phyloP scores from a whole-genome alignment of 1,140 invertebrate genomes.

The Drosophila sturtevanti region DNA sequence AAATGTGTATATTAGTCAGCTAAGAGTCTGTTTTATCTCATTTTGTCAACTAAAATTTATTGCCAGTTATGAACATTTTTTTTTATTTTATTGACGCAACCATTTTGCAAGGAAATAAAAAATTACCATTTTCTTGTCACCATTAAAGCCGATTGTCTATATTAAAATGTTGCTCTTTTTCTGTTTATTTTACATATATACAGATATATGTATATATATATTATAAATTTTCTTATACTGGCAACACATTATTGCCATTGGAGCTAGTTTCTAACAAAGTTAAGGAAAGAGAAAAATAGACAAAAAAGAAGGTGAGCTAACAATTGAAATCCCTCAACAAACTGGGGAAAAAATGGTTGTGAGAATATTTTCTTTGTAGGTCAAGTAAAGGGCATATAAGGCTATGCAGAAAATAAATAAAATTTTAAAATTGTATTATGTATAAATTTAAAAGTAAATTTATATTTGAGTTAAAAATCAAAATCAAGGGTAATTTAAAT shows the following conservation, averaged over 20 bases:
- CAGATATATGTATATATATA: too few species aligned
- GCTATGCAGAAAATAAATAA: too few species aligned
- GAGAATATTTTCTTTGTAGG: not conserved
- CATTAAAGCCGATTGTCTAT: constrained; percentile 31
- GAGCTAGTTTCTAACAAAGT: constrained; percentile 48
- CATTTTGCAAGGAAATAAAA: constrained; percentile 29
- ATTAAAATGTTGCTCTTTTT: constrained; percentile 54
- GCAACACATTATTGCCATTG: constrained; percentile 44
- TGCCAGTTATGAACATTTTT: constrained; percentile 8
- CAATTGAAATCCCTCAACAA: constrained; percentile 46
- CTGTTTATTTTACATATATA: constrained; percentile 61
- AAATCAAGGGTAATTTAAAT: too few species aligned
- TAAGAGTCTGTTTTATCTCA: not conserved
- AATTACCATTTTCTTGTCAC: constrained; percentile 26
- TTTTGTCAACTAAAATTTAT: constrained; percentile 33
- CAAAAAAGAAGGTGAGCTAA: constrained; percentile 36
- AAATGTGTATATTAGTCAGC: constrained; percentile 18
- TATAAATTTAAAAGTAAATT: too few species aligned
- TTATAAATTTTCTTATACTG: constrained; percentile 40
- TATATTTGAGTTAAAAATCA: too few species aligned
- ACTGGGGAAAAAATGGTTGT: not conserved
- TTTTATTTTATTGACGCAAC: constrained; percentile 47
- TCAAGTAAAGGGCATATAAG: not conserved
- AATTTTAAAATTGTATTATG: too few species aligned
- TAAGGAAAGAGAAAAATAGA: constrained; percentile 5